A percentile compares a stretch with the other conserved stretches of the same genome.
phyloP scores from a whole-genome alignment of 2,113 vertebrate species.

The Cheilinus undulatus region DNA sequence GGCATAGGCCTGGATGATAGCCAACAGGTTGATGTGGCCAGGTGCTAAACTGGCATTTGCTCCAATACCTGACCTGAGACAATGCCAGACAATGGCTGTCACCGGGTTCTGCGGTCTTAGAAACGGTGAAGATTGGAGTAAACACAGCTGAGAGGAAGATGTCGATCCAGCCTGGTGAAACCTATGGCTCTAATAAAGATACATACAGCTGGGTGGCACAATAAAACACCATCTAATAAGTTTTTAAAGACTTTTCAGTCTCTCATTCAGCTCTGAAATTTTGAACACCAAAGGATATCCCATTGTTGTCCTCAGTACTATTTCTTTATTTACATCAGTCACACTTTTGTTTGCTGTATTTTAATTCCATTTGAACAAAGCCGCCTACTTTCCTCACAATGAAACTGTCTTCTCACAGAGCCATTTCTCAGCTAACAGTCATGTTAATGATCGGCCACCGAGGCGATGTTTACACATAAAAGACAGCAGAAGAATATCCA shows the following conservation, averaged over 20 bases:
- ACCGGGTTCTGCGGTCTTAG: no score
- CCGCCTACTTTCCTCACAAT: background rate
- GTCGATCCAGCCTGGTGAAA: no score
- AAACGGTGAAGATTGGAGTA: no score
- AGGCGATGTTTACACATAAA: slow-evolving; percentile 17
- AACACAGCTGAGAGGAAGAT: no score
- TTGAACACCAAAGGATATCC: background rate
- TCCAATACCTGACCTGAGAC: no score
- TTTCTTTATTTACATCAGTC: background rate
- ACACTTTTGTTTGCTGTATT: background rate
- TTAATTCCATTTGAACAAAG: background rate
- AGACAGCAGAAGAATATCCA: slow-evolving; percentile 23
- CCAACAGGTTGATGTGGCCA: no score
- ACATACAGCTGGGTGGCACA: background rate
- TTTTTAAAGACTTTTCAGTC: no score
- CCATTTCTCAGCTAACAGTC: slow-evolving; percentile 6
- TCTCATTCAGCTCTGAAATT: background rate
- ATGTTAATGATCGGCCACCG: slow-evolving; percentile 20
- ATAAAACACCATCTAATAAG: background rate
- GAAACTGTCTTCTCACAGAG: slow-evolving; percentile 16
- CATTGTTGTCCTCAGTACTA: background rate
- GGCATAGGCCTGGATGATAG: no score
- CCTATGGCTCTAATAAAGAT: background rate
- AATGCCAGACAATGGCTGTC: no score
- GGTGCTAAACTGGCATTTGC: no score